Base-by-base conservation (phyloP, 2,113 vertebrate species). In the Sorex fumeus region DNA sequence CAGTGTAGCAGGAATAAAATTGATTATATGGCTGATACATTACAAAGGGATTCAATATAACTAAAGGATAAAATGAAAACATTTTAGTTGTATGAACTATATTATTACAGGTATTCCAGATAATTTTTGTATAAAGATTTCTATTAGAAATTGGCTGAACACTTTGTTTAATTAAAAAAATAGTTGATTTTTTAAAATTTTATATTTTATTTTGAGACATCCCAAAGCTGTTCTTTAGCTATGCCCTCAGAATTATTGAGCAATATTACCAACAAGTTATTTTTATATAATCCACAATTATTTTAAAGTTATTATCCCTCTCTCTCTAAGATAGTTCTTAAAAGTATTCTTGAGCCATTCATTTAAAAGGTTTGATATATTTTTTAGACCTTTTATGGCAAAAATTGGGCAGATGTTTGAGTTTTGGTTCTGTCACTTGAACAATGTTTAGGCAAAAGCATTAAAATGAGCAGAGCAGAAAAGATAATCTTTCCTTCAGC, bases 201-300 rank as follows among this genome's bases (percentile, higher is more conserved):
- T 69, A 30, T 5, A 9, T 76, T n/a, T 69, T 86, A 93, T 72
- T 28, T 34, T n/a, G 40, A 77, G 36, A 50, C 70, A 71, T 84
- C 80, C 28, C 36, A 66, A 92, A 95, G 30, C 18, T 60, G 19
- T 60, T 23, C 53, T 60, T 60, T 60, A 60, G 57, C 64, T 86
- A 6, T 88, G 34, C 10, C 11, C n/a, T 34, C 28, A 81, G 95
- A 15, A 0, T 60, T 74, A 82, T 93, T 78, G 60, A 53, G 19
- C 30, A 19, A 27, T 72, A 88, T 93, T 80, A 50, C 30, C 71
- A 75, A 50, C 70, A 36, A 60, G 32, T 30, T 87, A 15, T 76
- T 87, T 95, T 94, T 84, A 84, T 8, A 90, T 62, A 23, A 91
- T 8, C 70, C 70, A 76, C 69, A 69, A 87, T 91, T 84, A 74